Percentiles rank a stretch among this genome's conserved stretches.
These are phyloP conservation scores for Holcopasites calliopsidis DNA, from an alignment of 1,140 invertebrate species.

Conservation along the genomic window DNA sequence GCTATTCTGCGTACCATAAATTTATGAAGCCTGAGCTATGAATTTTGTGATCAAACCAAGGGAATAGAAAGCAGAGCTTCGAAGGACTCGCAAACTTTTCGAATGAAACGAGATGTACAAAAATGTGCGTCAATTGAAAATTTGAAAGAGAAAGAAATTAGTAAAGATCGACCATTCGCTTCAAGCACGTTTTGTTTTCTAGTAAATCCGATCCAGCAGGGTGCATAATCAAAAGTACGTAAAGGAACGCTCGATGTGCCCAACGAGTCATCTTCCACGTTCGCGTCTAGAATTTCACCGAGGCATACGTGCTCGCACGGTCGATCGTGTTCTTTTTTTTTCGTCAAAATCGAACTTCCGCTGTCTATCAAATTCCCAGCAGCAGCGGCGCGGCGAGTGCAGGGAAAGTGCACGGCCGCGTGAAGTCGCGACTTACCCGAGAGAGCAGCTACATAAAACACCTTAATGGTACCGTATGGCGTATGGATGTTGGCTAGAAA, in stretches of 20 bases:
- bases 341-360: neutral
- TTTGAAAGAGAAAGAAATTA: neutral
- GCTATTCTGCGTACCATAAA: no score
- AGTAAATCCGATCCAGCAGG: neutral
- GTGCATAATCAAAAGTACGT: no score
- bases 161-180: neutral
- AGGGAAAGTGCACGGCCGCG: constrained; percentile 67
- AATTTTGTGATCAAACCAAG: no score
- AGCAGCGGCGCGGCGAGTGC: neutral
- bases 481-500: neutral
- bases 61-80: no score
- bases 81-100: no score
- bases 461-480: constrained; percentile 48
- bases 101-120: no score
- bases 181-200: neutral
- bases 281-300: neutral
- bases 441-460: constrained; percentile 48
- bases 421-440: constrained; percentile 51
- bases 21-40: no score
- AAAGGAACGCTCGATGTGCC: no score
- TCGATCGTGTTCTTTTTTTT: neutral
- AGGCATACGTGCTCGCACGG: no score
- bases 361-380: neutral
- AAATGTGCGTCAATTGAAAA: neutral
- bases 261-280: neutral